Evolutionary conservation across 1,140 invertebrate species (phyloP), one percentile per base, ranked within the genome.

Genomic region (Dendrolimus kikuchii): DNA sequence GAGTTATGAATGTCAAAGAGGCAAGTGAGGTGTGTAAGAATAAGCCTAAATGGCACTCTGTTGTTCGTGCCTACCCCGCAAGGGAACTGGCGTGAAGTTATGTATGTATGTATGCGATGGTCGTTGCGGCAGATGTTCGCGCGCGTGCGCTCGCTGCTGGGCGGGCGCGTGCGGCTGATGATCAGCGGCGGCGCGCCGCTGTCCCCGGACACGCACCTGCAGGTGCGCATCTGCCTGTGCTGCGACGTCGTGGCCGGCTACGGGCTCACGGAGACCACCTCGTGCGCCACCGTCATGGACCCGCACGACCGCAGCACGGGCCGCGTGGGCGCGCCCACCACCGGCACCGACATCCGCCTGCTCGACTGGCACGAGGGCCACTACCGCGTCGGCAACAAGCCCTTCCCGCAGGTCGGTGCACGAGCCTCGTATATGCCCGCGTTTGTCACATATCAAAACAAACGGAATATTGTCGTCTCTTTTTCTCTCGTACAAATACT

Each of bases 181-280:
- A 90, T 99, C 53, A 92, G 91, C 9, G 98, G 98, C 51, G 98
- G 98, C 59, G 98, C 98, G 40, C 98, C 98, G 23, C 89, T 99
- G 0, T 95, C 95, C n/a, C 92, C 96, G 4, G 96, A 99, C 71
- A 99, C 98, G 6, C 98, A 99, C 74, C 92, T 93, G 67, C 98
- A 99, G 63, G 95, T 99, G 64, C 94, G 97, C 77, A 92, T 95
- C 54, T 98, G 96, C 77, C 90, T 99, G 36, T 98, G 96, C 77
- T 93, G 95, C 45, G 93, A 93, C 46, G 92, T 99, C 36, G 91
- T 95, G 48, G 96, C 98, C 79, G 98, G 98, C 46, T 99, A 99
- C 88, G 98, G 98, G 5, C 91, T 99, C 40, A 99, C 98, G 2
- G 98, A 99, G 90, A 99, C 97, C 6, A 95, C 94, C 64, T 98